Percentiles rank a stretch among this genome's conserved stretches.
phyloP scores from a whole-genome alignment of 2,113 vertebrate genomes.

The Silurus glanis region DNA sequence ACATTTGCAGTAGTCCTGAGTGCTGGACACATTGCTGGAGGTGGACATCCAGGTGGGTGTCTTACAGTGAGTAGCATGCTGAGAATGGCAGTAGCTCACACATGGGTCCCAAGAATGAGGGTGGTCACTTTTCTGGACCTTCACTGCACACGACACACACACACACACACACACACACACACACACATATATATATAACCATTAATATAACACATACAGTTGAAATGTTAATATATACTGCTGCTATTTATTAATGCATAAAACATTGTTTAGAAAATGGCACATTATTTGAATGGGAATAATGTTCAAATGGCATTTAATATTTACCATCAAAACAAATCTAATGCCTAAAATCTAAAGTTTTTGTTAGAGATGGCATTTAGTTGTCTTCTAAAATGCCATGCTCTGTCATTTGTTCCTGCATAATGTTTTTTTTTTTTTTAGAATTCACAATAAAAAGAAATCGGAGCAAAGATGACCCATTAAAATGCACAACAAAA shows the following conservation, averaged over 20 bases:
- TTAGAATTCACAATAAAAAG: not conserved
- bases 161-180: not conserved
- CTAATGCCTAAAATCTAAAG: not conserved
- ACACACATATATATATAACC: not conserved
- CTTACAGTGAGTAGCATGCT: slow-evolving; percentile 78
- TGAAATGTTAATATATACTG: not conserved
- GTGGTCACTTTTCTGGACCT: slow-evolving; percentile 83
- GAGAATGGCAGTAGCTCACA: slow-evolving; percentile 80
- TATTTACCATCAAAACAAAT: not conserved
- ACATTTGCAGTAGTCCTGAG: slow-evolving; percentile 85
- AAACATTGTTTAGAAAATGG: not conserved
- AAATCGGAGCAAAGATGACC: slow-evolving; percentile 2
- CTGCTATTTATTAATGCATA: not conserved
- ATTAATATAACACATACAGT: not conserved
- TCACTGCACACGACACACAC: slow-evolving; percentile 77
- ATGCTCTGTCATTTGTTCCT: not conserved
- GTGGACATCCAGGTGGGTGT: slow-evolving; percentile 76
- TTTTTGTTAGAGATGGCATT: not conserved
- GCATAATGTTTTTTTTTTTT: slow-evolving; percentile 9
- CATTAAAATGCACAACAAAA: slow-evolving; percentile 19
- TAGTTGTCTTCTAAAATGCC: slow-evolving; percentile 3
- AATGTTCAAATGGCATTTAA: not conserved
- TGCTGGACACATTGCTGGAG: slow-evolving; percentile 61
- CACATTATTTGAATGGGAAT: not conserved
- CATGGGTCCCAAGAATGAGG: slow-evolving; percentile 83